A percentile compares a stretch with the other conserved stretches of the same genome.
Evolutionary conservation across 1,140 invertebrate species (phyloP).

Genomic region (Battus philenor): DNA sequence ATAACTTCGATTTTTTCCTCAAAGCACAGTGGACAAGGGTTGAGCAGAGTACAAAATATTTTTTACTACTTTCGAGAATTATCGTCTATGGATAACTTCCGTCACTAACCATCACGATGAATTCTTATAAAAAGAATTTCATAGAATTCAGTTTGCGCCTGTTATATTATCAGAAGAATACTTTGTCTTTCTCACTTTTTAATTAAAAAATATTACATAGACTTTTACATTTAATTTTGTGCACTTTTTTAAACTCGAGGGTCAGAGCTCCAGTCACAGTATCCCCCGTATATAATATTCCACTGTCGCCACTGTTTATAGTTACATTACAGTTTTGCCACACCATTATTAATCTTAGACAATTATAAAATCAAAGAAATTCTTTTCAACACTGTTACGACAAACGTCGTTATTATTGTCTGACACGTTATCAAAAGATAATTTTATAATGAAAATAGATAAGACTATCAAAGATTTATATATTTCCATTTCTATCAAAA

Average conservation of each 20-base stretch:
- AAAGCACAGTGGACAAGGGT: too few relatives aligned
- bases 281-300: conserved; percentile 50
- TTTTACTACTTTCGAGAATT: too few relatives aligned
- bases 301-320: conserved; percentile 46
- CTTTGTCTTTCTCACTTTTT: too few relatives aligned
- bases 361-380: not conserved
- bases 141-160: too few relatives aligned
- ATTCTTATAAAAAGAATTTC: too few relatives aligned
- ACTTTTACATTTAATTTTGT: conserved; percentile 47
- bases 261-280: conserved; percentile 51
- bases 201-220: too few relatives aligned
- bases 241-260: conserved; percentile 46
- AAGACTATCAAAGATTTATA: conserved; percentile 9
- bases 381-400: not conserved
- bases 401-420: not conserved
- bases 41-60: too few relatives aligned
- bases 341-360: conserved; percentile 30
- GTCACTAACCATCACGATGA: too few relatives aligned
- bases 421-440: conserved; percentile 8
- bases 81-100: too few relatives aligned
- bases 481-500: too few relatives aligned
- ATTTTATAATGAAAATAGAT: conserved; percentile 8
- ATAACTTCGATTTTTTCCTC: too few relatives aligned
- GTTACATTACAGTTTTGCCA: conserved; percentile 47
- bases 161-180: too few relatives aligned